Base-by-base conservation (phyloP, 2,888 invertebrate species). In the Oscheius sp. region DNA sequence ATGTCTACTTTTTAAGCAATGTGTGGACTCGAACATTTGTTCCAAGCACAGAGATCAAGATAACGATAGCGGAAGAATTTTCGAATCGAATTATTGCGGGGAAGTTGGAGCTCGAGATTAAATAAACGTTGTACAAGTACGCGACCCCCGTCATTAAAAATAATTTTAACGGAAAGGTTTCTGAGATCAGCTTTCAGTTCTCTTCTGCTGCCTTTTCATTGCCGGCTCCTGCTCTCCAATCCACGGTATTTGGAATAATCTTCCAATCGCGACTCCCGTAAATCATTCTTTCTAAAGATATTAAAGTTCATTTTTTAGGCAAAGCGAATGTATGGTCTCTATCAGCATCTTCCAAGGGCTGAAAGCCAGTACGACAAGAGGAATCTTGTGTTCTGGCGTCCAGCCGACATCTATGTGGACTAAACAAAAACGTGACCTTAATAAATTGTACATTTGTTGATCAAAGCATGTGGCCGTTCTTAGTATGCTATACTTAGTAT, bases 181-280 rank as follows among this genome's bases (percentile, higher is more conserved):
- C 42, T 3, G 11, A 21, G 57, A 21, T 10, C 57, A 53, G 35
- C 11, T 70, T 70, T 33, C 59, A 70, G 70, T 48, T 35, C 29
- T 70, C 29, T 29, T 70, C 47, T 11, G 57, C 42, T 70, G 70
- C 47, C 29, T 70, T 2, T 33, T 63, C 11, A n/a, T 70, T 13
- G 59, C 70, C 32, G 53, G n/a, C 58, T 59, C 48, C 11, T 50
- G 55, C 59, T 80, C 80, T 10, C 80, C 80, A 65, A 80, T 80
- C 42, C 80, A 78, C 57, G 78, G 80, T 72, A 78, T 80, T 59
- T 80, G 80, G 80, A 80, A 76, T 70, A 75, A 80, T 62, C 75
- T 80, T 0, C 80, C 80, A 71, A 53, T 68, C 11, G 78, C 75
- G 13, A 66, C 59, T 37, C 80, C 78, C 33, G 80, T 80, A 63